Evolutionary conservation across 2,113 vertebrate species (phyloP).

Genomic region (Uropsilus gracilis): DNA sequence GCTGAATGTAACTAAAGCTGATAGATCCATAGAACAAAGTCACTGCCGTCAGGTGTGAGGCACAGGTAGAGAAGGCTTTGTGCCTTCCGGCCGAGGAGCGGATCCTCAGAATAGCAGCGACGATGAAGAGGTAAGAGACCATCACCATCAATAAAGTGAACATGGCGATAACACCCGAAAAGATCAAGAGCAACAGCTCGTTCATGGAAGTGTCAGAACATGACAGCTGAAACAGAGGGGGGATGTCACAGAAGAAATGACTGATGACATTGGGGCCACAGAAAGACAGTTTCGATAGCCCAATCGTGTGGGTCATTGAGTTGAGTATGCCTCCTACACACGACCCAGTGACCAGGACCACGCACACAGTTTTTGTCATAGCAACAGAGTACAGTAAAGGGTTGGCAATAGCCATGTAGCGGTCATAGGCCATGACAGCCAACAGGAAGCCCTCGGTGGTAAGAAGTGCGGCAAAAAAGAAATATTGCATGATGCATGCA

Average conservation of each 20-base stretch:
- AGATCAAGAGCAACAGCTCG: too few relatives aligned
- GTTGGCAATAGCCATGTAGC: neutral
- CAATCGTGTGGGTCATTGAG: too few relatives aligned
- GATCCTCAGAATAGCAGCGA: constrained; percentile 67
- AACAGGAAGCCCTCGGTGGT: constrained; percentile 64
- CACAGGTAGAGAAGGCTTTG: constrained; percentile 80
- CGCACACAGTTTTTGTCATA: too few relatives aligned
- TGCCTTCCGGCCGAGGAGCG: constrained; percentile 40
- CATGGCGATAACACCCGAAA: too few relatives aligned
- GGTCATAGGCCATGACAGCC: constrained; percentile 69
- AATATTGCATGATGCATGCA: constrained; percentile 51
- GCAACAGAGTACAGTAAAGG: too few relatives aligned
- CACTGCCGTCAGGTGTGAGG: constrained; percentile 68
- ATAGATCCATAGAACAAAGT: constrained; percentile 68
- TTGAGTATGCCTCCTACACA: too few relatives aligned
- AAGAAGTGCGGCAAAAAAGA: constrained; percentile 26
- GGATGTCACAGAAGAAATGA: constrained; percentile 70
- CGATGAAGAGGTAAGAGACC: constrained; percentile 38
- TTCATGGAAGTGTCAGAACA: too few relatives aligned
- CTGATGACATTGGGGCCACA: constrained; percentile 30
- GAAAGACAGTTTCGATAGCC: too few relatives aligned
- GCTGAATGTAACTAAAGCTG: constrained; percentile 66
- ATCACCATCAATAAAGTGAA: too few relatives aligned
- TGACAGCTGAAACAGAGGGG: too few relatives aligned
- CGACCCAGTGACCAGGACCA: too few relatives aligned